Conservation (phyloP, 2,113 vertebrate genomes). For the Pelecanus crispus region DNA sequence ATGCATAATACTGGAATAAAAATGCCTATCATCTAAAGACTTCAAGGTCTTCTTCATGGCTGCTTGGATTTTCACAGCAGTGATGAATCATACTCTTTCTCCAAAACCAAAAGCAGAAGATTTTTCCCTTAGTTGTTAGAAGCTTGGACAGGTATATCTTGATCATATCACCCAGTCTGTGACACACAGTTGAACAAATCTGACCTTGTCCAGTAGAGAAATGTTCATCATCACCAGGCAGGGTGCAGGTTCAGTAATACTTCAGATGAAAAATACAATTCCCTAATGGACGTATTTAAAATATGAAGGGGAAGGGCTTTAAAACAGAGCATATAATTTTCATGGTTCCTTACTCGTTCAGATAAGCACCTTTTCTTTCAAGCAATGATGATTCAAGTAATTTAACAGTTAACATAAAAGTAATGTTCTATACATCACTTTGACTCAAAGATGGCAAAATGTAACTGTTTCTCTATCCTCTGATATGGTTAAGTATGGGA, state of each 20-base stretch:
- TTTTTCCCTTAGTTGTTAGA: background rate
- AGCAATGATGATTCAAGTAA: background rate
- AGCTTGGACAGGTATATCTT: background rate
- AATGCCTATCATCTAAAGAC: background rate
- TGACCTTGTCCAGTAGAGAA: background rate
- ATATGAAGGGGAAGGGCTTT: background rate
- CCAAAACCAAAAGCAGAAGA: background rate
- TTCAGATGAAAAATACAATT: background rate
- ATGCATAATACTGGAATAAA: background rate
- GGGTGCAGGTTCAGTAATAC: background rate
- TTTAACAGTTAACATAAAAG: background rate
- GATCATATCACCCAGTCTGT: rapidly evolving
- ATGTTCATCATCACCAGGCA: background rate
- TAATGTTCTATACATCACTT: background rate
- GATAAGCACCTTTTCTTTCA: background rate
- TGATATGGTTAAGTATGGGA: background rate
- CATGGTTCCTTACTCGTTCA: background rate
- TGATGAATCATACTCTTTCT: background rate
- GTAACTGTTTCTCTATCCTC: background rate
- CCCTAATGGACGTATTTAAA: background rate
- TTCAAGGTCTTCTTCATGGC: background rate
- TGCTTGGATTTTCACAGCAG: background rate
- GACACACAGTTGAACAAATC: background rate
- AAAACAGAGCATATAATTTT: background rate
- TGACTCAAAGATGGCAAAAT: background rate